phyloP scores from a whole-genome alignment of 2,888 invertebrate genomes.

The Apeira syringaria region DNA sequence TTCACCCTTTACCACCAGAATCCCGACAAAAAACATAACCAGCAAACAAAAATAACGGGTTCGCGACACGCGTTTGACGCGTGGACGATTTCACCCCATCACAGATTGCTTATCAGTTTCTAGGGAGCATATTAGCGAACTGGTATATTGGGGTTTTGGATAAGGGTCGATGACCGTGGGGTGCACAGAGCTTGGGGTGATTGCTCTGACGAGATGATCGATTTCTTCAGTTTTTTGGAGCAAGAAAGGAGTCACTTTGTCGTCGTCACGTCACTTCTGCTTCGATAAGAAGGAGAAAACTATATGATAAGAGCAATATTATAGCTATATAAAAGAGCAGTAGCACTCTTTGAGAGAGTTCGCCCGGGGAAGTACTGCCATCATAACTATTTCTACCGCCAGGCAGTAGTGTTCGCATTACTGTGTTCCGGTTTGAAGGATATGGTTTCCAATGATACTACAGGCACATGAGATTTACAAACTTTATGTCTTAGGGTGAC shows the following conservation, averaged over 20 bases:
- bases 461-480: too few species aligned
- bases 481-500: too few species aligned
- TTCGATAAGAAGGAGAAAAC: too few species aligned
- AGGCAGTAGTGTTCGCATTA: too few species aligned
- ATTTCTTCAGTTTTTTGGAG: constrained; percentile 22
- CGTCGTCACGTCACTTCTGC: too few species aligned
- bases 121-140: constrained; percentile 2
- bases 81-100: constrained; percentile 9
- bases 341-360: too few species aligned
- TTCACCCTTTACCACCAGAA: constrained; percentile 10
- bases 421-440: too few species aligned
- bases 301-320: too few species aligned
- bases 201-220: constrained; percentile 31
- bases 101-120: constrained; percentile 6
- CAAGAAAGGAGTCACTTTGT: constrained; percentile 1
- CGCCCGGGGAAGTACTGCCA: too few species aligned
- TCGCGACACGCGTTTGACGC: constrained; percentile 7
- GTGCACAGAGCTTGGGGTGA: constrained; percentile 30
- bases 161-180: constrained; percentile 29
- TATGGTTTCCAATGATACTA: too few species aligned
- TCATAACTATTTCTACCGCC: too few species aligned
- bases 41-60: constrained; percentile 11
- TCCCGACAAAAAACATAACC: constrained; percentile 3
- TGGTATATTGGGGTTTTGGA: constrained; percentile 12
- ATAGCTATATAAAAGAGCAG: too few species aligned